These are phyloP conservation scores for Sebastes wilsoni DNA, from an alignment of 2,797 vertebrate genomes.

Conservation along the genomic window DNA sequence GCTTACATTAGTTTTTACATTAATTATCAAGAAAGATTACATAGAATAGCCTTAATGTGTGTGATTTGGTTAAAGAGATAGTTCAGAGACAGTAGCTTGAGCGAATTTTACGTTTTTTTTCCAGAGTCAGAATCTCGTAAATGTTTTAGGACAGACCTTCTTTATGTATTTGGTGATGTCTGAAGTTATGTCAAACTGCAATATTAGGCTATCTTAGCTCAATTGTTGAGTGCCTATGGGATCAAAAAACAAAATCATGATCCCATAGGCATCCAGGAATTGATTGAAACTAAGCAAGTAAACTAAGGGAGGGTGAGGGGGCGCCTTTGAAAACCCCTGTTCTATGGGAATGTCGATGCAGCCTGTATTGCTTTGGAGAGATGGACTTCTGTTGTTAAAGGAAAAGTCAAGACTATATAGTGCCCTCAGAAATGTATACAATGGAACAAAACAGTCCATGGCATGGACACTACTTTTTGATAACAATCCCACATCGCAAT, in stretches of 20 bases:
- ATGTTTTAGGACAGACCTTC: too few relatives aligned
- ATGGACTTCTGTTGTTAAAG: background rate
- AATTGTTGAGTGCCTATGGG: too few relatives aligned
- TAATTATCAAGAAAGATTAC: background rate
- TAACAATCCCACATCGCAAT: background rate
- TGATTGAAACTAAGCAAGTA: background rate
- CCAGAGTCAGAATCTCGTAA: too few relatives aligned
- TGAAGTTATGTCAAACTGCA: too few relatives aligned
- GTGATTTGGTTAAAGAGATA: background rate
- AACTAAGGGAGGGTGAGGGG: background rate
- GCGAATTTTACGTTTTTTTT: rapidly evolving
- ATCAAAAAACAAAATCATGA: too few relatives aligned
- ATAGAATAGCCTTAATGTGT: background rate
- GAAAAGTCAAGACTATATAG: background rate
- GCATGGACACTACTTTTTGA: background rate
- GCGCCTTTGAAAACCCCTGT: too few relatives aligned
- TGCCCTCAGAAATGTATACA: background rate
- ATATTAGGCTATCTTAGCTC: too few relatives aligned
- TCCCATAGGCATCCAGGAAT: background rate
- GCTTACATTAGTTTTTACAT: background rate
- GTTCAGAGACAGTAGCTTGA: background rate
- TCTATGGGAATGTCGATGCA: background rate
- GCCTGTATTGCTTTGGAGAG: background rate
- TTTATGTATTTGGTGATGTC: too few relatives aligned
- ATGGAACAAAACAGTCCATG: background rate